Evolutionary conservation across 2,888 invertebrate genomes (phyloP).

Genomic region (Microdon myrmicae): DNA sequence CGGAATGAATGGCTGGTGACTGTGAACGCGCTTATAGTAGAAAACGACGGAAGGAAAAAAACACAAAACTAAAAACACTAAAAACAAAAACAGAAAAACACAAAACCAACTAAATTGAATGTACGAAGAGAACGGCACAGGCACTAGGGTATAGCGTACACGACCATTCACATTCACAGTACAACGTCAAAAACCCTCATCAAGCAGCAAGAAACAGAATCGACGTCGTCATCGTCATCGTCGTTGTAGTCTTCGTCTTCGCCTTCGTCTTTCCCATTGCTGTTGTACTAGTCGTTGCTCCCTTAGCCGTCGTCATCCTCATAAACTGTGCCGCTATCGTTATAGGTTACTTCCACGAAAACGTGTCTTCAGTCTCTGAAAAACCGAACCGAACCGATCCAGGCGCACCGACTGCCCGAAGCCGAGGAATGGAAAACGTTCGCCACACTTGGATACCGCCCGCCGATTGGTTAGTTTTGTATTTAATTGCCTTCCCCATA

Average conservation of each 20-base stretch:
- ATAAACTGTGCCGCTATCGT: slow-evolving; percentile 67
- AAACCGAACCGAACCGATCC: slow-evolving; percentile 38
- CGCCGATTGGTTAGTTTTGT: too few relatives aligned
- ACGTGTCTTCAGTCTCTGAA: slow-evolving; percentile 45
- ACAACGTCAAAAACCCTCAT: slow-evolving; percentile 50
- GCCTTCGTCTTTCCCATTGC: too few relatives aligned
- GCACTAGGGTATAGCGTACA: slow-evolving; percentile 18
- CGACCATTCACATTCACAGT: slow-evolving; percentile 39
- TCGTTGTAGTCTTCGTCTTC: too few relatives aligned
- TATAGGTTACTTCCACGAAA: slow-evolving; percentile 66
- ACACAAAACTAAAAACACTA: too few relatives aligned
- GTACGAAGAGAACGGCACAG: slow-evolving; percentile 29
- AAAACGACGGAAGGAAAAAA: slow-evolving; percentile 32
- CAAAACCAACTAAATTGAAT: too few relatives aligned
- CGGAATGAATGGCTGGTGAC: slow-evolving; percentile 40
- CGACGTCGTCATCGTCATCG: slow-evolving; percentile 19
- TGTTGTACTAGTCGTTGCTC: too few relatives aligned
- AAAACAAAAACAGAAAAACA: too few relatives aligned
- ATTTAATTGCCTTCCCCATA: too few relatives aligned
- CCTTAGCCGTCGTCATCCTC: slow-evolving; percentile 31
- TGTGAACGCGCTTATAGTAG: slow-evolving; percentile 46
- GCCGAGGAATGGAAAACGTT: slow-evolving; percentile 6
- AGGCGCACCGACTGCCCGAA: neutral
- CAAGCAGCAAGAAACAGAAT: too few relatives aligned
- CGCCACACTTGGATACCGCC: too few relatives aligned